Conservation (phyloP, 1,140 invertebrate species). For the Bombus breviceps region DNA sequence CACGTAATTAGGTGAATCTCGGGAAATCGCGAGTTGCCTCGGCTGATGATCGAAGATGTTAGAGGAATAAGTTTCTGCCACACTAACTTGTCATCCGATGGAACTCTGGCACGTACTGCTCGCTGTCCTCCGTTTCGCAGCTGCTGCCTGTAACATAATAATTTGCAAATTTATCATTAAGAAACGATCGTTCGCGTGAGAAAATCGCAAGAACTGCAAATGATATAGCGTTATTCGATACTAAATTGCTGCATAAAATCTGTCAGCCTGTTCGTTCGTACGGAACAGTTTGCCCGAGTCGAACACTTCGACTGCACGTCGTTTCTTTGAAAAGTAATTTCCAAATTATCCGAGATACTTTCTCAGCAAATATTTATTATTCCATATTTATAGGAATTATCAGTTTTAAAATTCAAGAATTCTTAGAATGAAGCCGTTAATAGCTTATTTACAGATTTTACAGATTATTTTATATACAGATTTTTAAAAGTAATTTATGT, state of each 20-base stretch:
- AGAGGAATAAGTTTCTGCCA: not conserved
- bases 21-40: not conserved
- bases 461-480: too few species aligned
- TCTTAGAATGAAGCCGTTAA: too few species aligned
- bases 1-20: not conserved
- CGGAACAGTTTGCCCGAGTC: too few species aligned
- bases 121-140: conserved; percentile 78
- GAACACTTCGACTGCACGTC: too few species aligned
- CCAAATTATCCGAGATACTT: not conserved
- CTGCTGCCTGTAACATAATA: conserved; percentile 72
- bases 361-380: not conserved
- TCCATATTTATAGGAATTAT: too few species aligned
- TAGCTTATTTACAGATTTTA: too few species aligned
- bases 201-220: not conserved
- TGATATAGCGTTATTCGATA: not conserved
- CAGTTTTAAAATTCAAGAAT: too few species aligned
- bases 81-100: conserved; percentile 73
- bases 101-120: conserved; percentile 77
- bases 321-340: too few species aligned
- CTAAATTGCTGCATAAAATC: not conserved
- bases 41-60: too few species aligned
- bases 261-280: not conserved
- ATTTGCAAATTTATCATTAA: conserved; percentile 1
- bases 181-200: too few species aligned
- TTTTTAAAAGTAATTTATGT: not conserved